Conservation (phyloP, 1,140 invertebrate genomes). For the Uloborus diversus region DNA sequence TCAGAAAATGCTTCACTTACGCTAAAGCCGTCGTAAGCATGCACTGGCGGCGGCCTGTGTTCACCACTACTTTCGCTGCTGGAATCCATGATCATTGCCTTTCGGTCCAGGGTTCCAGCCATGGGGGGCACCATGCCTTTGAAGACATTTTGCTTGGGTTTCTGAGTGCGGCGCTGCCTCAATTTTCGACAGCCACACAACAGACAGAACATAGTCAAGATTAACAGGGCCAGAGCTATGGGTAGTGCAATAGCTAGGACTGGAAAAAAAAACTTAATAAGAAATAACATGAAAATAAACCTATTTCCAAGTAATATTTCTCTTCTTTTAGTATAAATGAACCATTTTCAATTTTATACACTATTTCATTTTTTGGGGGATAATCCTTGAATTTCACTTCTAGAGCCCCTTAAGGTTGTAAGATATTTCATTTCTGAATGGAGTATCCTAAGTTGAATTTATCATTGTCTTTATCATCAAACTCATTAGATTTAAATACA, state of each 20-base stretch:
- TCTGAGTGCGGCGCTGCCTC: constrained; percentile 34
- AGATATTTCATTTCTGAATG: too few species aligned
- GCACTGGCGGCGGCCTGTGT: constrained; percentile 1
- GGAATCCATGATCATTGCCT: constrained; percentile 77
- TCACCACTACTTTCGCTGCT: constrained; percentile 76
- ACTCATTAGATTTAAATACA: too few species aligned
- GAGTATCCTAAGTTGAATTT: too few species aligned
- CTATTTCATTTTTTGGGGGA: too few species aligned
- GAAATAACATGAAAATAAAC: too few species aligned
- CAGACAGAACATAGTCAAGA: constrained; percentile 60
- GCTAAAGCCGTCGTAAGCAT: constrained; percentile 30
- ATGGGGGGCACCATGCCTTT: constrained; percentile 48
- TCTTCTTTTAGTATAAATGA: too few species aligned
- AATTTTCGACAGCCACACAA: constrained; percentile 60
- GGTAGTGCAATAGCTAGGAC: constrained; percentile 62
- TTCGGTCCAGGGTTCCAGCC: constrained; percentile 70
- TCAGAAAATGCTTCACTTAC: constrained; percentile 17
- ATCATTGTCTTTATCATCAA: too few species aligned
- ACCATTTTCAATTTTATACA: too few species aligned
- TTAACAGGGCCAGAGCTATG: constrained; percentile 60
- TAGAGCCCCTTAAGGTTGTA: too few species aligned
- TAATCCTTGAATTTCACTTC: too few species aligned
- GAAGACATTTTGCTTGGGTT: constrained; percentile 32
- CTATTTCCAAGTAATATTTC: too few species aligned
- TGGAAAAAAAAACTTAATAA: constrained; percentile 50